Base-by-base conservation (phyloP, 2,797 vertebrate species). In the Leptatherina wallacei region DNA sequence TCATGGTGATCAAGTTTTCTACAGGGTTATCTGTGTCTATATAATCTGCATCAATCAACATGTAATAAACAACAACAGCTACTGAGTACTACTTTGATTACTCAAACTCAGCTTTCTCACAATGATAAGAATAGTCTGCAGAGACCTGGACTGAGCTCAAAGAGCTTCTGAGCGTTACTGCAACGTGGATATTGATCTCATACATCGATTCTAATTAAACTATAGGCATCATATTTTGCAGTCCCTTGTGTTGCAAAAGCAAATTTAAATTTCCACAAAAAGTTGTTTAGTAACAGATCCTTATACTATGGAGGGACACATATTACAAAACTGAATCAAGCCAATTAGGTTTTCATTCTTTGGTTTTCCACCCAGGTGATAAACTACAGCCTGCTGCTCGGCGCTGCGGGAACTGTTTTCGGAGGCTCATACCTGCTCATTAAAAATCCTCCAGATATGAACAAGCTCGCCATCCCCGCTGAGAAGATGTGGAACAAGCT, bases 311-410 rank as follows among this genome's bases (percentile, higher is more conserved):
- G 74, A n/a, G n/a, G 9, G 8, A 27, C 42, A 30, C 40, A 56
- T 5, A n/a, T 49, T 6, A 20, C 1, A 54, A 13, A 47, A 56
- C 6, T 27, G 22, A 72, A 42, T 11, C 27, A 52, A 71, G 7
- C 5, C 8, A 27, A 56, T 42, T 24, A 8, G 10, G 2, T 33
- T 16, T 29, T 16, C 8, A 30, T 49, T 27, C 6, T 44, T 20
- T 56, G 42, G 2, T 12, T 10, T 73, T 49, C 78, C 81, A 38
- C 58, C 20, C 93, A 98, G 97, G 86, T 97, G 56, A 95, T 98
- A 85, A 94, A 94, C 76, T 79, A 61, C 30, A 91, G 95, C 27
- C 88, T 98, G 56, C 77, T 94, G 64, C 2, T 95, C 18, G 79
- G 89, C 65, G 95, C 93, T 6, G 77, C 81, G 2, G 87, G 85